Conservation (phyloP, 2,113 vertebrate genomes). For the Copsychus sechellarum region DNA sequence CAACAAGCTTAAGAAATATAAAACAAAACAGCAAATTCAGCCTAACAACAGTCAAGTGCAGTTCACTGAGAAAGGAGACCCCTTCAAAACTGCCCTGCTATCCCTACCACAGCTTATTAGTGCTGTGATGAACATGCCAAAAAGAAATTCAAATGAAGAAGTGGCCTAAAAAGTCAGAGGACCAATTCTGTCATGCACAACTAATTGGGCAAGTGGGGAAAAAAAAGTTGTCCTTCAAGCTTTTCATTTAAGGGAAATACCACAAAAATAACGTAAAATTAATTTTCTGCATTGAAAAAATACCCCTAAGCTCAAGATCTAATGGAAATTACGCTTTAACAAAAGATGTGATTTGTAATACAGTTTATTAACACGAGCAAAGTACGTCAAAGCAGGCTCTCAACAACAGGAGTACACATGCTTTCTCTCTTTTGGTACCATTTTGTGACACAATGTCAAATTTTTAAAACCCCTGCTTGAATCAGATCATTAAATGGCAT, state of each 20-base stretch:
- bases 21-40: neutral
- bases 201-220: neutral
- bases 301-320: neutral
- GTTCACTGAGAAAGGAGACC: neutral
- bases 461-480: neutral
- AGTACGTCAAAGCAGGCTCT: neutral
- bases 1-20: neutral
- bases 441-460: neutral
- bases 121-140: rapidly evolving
- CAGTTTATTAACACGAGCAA: neutral
- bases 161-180: neutral
- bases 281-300: neutral
- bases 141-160: neutral
- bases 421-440: neutral
- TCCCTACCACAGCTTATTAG: neutral
- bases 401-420: neutral
- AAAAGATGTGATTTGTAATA: neutral
- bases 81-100: neutral
- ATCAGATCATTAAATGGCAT: neutral
- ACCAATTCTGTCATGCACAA: neutral
- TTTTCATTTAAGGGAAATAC: neutral
- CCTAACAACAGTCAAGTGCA: neutral
- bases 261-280: neutral
- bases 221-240: neutral
- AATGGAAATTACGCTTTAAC: neutral